phyloP scores from a whole-genome alignment of 2,113 vertebrate genomes.

The Corynorhinus townsendii region DNA sequence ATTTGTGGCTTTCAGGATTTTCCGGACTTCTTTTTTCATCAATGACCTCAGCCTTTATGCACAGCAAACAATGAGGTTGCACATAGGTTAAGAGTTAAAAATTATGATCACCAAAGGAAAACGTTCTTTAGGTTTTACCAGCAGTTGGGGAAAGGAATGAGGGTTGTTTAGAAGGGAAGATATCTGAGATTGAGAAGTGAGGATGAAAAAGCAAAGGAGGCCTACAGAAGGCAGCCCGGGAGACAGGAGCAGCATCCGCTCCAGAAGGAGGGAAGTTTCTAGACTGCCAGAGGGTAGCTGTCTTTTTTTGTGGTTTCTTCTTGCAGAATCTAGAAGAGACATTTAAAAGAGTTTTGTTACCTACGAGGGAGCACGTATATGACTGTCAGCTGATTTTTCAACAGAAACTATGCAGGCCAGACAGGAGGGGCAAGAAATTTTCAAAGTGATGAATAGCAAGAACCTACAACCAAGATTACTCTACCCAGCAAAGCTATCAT shows the following conservation, averaged over 20 bases:
- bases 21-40: not conserved
- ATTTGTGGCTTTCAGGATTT: not conserved
- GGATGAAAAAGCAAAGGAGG: not conserved
- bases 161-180: not conserved
- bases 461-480: too few relatives aligned
- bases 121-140: not conserved
- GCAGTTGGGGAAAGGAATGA: not conserved
- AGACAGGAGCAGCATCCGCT: not conserved
- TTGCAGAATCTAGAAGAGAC: not conserved
- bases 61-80: not conserved
- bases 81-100: not conserved
- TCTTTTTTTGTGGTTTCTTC: not conserved
- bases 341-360: not conserved
- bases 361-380: too few relatives aligned
- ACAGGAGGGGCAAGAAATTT: too few relatives aligned
- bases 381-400: too few relatives aligned
- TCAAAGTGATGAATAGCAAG: too few relatives aligned
- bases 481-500: too few relatives aligned
- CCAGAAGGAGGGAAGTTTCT: not conserved
- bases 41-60: not conserved
- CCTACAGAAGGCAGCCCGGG: not conserved
- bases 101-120: not conserved
- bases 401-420: too few relatives aligned
- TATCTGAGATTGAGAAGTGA: not conserved
- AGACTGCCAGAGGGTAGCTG: not conserved